Percentiles rank a stretch among this genome's conserved stretches.
These are phyloP conservation scores for Dascyllus trimaculatus DNA, from an alignment of 2,113 vertebrate species.

Conservation along the genomic window DNA sequence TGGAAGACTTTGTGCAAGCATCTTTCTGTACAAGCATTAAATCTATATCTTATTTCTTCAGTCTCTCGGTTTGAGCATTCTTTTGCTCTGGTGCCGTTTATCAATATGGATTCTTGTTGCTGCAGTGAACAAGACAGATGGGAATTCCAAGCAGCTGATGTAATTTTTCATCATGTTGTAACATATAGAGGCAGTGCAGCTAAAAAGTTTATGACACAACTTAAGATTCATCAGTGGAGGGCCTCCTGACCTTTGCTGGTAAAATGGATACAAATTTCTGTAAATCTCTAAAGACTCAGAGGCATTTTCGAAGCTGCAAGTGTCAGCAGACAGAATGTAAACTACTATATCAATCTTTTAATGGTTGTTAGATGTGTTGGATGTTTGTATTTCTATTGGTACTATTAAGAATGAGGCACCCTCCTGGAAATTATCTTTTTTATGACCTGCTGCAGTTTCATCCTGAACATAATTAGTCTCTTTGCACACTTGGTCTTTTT, in stretches of 20 bases:
- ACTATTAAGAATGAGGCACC: neutral
- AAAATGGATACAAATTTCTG: slow-evolving; percentile 5
- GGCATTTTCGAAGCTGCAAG: neutral
- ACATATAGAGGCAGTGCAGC: neutral
- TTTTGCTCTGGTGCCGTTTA: neutral
- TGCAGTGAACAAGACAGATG: too few species aligned
- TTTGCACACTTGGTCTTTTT: neutral
- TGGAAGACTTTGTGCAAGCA: neutral
- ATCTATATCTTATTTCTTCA: too few species aligned
- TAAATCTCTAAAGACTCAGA: neutral
- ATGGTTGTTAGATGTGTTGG: neutral
- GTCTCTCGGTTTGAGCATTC: neutral
- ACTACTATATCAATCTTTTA: neutral
- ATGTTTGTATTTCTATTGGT: neutral
- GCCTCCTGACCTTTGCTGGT: neutral
- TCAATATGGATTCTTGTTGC: neutral
- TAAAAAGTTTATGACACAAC: neutral
- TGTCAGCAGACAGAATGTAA: neutral
- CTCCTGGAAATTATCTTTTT: neutral
- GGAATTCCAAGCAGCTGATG: too few species aligned
- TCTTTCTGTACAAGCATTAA: too few species aligned
- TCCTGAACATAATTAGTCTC: too few species aligned
- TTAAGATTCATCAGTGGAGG: neutral
- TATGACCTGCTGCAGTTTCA: too few species aligned
- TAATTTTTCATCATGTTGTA: neutral